Conservation (phyloP, 2,888 invertebrate species). For the Didymodactylos carnosus region DNA sequence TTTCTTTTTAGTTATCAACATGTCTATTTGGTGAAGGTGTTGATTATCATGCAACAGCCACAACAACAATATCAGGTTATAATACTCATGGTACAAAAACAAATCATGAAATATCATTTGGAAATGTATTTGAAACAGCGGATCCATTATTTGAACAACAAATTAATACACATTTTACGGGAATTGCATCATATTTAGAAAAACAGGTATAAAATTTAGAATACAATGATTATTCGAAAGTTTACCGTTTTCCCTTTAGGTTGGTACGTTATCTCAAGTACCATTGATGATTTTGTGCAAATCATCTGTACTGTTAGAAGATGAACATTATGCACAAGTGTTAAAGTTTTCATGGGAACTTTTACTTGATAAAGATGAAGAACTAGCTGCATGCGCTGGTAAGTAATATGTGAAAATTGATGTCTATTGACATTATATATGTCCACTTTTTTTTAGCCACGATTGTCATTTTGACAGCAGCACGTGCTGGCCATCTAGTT, state of each 20-base stretch:
- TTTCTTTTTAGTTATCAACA: not conserved
- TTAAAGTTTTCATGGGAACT: constrained; percentile 86
- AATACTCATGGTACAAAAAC: too few relatives aligned
- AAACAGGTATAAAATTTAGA: not conserved
- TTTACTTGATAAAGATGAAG: constrained; percentile 62
- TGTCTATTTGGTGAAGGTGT: not conserved
- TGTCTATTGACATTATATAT: not conserved
- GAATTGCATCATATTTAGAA: not conserved
- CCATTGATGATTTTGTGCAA: constrained; percentile 67
- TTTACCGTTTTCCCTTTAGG: not conserved
- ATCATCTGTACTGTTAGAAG: constrained; percentile 65
- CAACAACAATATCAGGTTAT: too few relatives aligned
- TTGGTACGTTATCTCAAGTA: constrained; percentile 1
- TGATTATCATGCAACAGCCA: too few relatives aligned
- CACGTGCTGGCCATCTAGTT: constrained; percentile 9
- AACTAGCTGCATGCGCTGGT: constrained; percentile 39
- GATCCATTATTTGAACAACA: not conserved
- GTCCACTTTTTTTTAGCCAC: constrained; percentile 20
- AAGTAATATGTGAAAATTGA: not conserved
- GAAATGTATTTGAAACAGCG: too few relatives aligned
- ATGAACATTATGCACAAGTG: constrained; percentile 60
- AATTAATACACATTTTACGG: not conserved
- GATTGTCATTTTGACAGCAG: constrained; percentile 6
- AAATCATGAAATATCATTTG: too few relatives aligned
- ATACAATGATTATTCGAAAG: not conserved